Base-by-base conservation (phyloP, 2,888 invertebrate genomes). In the Eudasyphora cyanicolor region DNA sequence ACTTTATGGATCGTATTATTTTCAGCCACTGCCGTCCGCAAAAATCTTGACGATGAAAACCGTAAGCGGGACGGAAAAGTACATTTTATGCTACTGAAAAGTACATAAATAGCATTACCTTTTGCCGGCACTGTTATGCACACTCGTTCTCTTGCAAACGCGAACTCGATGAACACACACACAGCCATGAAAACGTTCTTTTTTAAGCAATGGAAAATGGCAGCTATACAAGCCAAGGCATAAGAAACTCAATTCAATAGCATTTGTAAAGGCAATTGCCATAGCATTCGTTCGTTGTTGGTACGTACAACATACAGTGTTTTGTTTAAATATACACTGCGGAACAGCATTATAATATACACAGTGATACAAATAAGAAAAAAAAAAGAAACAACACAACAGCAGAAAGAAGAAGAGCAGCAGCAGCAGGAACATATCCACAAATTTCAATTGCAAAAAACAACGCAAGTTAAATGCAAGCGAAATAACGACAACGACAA, bases 171-270 rank as follows among this genome's bases (percentile, higher is more conserved):
- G 24, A 14, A 81, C 70, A 73, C 62, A 69, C n/a, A 32, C 67
- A 62, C 10, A 77, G 21, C n/a, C n/a, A 82, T 79, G 49, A 57
- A 73, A n/a, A n/a, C n/a, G 42, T 79, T 76, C 24, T 79, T 84
- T 82, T 77, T 79, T 78, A 62, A 77, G 82, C 84, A 79, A 80
- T 51, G 49, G 64, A 79, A 79, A n/a, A n/a, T n/a, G n/a, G n/a
- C n/a, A 82, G 84, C 84, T 81, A 79, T 76, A 78, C 80, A 81
- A 78, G 84, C 80, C 79, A 82, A 89, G 89, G 89, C 89, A 89
- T 88, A 89, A 81, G 84, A 84, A 89, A 90, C 90, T 90, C 89
- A 90, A 90, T 90, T 90, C 89, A 90, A 90, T 90, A 89, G 90
- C 89, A 89, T 90, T 88, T 90, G 89, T 86, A 87, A 86, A 87